These are phyloP conservation scores for Hemithea aestivaria DNA, from an alignment of 2,888 invertebrate species.

Conservation along the genomic window DNA sequence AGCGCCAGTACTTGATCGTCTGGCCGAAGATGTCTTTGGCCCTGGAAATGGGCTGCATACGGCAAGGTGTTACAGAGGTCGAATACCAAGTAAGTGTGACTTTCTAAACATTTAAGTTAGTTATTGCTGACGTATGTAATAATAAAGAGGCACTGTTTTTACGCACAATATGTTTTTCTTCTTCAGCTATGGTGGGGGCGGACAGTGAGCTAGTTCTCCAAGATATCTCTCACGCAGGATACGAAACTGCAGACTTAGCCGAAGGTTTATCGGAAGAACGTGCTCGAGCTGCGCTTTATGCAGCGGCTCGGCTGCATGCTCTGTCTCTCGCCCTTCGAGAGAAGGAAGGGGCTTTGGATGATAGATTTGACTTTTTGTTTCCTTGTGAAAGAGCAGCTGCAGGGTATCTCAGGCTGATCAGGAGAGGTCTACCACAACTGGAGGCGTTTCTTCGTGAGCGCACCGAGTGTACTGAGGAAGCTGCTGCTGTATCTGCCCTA, in stretches of 20 bases:
- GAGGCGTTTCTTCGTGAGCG: constrained; percentile 84
- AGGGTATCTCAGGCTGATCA: constrained; percentile 87
- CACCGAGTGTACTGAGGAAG: constrained; percentile 80
- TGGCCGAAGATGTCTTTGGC: constrained; percentile 79
- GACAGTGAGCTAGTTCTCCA: constrained; percentile 85
- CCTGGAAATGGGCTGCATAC: constrained; percentile 67
- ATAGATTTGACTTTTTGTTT: constrained; percentile 82
- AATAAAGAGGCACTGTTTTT: no score
- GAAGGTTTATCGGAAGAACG: constrained; percentile 82
- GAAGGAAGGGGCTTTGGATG: constrained; percentile 68
- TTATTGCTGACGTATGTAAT: no score
- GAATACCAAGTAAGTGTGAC: constrained; percentile 64
- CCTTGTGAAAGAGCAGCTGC: constrained; percentile 88
- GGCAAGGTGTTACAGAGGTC: constrained; percentile 62
- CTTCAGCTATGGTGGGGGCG: constrained; percentile 70
- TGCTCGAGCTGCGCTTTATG: constrained; percentile 83
- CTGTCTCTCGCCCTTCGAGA: constrained; percentile 80
- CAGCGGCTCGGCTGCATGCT: constrained; percentile 86
- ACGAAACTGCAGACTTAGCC: constrained; percentile 83
- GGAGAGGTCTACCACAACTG: constrained; percentile 87
- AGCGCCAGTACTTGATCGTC: constrained; percentile 84
- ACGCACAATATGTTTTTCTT: neutral
- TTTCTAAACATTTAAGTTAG: neutral
- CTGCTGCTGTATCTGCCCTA: constrained; percentile 81
- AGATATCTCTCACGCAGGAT: constrained; percentile 84